phyloP scores from a whole-genome alignment of 30 jellyfish, hydroid and myxozoan species.

The Chrysaora quinquecirrha region DNA sequence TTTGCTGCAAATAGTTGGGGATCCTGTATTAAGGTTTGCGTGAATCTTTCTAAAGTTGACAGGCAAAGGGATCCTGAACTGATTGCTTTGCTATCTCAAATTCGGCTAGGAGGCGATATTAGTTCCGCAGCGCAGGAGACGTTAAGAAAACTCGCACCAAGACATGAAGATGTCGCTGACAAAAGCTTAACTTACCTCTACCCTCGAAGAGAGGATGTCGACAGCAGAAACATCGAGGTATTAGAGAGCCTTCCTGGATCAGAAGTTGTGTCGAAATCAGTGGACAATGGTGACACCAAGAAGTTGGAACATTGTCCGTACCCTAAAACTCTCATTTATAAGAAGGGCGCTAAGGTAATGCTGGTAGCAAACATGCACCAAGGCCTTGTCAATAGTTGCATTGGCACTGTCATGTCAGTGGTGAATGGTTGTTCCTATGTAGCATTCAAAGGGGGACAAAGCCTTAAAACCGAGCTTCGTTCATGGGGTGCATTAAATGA shows the following conservation, averaged over 20 bases:
- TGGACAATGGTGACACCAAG: neutral
- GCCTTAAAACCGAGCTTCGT: neutral
- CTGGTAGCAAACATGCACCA: neutral
- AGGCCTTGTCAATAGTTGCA: neutral
- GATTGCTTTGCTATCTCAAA: conserved; percentile 34
- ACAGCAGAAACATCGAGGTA: neutral
- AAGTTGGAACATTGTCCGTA: neutral
- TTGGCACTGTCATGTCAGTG: neutral
- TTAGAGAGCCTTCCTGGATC: neutral
- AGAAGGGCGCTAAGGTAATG: neutral
- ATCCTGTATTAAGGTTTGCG: conserved; percentile 26
- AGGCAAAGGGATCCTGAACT: conserved; percentile 78
- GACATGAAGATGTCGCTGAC: neutral
- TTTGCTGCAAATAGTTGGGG: conserved; percentile 70
- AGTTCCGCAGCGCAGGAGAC: neutral
- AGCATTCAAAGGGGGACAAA: neutral
- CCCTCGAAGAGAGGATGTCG: neutral
- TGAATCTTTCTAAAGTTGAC: conserved; percentile 56
- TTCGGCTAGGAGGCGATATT: conserved; percentile 71
- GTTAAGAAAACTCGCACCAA: neutral
- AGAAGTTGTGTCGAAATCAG: neutral
- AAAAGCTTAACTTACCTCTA: neutral
- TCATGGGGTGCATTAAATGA: neutral
- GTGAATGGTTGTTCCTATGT: neutral
- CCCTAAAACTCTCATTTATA: neutral